A percentile compares a stretch with the other conserved stretches of the same genome.
Conservation (phyloP, 2,797 vertebrate genomes). For the Rachycentron canadum region DNA sequence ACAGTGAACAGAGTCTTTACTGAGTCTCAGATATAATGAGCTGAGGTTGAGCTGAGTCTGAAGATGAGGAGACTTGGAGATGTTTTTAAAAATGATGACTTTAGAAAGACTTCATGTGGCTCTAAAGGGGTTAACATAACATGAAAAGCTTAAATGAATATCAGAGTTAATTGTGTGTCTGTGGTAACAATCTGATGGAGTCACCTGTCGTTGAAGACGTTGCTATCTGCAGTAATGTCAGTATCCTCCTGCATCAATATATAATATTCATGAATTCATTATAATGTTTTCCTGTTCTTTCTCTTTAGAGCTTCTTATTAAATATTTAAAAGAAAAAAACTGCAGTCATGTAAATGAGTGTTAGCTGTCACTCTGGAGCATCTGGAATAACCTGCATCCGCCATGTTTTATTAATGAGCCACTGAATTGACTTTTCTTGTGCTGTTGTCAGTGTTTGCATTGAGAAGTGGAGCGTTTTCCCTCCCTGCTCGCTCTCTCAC, state of each 20-base stretch:
- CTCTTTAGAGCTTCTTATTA: conserved; percentile 36
- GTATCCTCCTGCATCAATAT: conserved; percentile 19
- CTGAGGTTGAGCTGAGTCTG: too few relatives aligned
- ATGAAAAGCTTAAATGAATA: too few relatives aligned
- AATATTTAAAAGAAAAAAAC: conserved; percentile 50
- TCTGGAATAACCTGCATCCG: conserved; percentile 31
- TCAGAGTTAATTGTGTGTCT: background rate
- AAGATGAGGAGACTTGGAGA: too few relatives aligned
- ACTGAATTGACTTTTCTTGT: background rate
- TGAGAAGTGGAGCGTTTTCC: conserved; percentile 36
- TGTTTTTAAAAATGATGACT: too few relatives aligned
- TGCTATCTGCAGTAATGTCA: background rate
- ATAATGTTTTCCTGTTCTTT: background rate
- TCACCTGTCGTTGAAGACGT: background rate
- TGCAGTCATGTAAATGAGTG: conserved; percentile 45
- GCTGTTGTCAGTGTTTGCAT: conserved; percentile 29
- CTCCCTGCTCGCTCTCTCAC: conserved; percentile 3
- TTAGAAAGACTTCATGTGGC: too few relatives aligned
- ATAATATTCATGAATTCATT: conserved; percentile 34
- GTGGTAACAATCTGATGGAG: background rate
- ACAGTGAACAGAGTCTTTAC: too few relatives aligned
- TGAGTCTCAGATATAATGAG: too few relatives aligned
- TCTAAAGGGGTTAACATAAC: too few relatives aligned
- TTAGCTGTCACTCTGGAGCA: conserved; percentile 42
- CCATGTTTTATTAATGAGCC: conserved; percentile 54